These are phyloP conservation scores for Phacellophora camtschatica DNA, from an alignment of 30 jellyfish, hydroid and myxozoan genomes.

Conservation along the genomic window DNA sequence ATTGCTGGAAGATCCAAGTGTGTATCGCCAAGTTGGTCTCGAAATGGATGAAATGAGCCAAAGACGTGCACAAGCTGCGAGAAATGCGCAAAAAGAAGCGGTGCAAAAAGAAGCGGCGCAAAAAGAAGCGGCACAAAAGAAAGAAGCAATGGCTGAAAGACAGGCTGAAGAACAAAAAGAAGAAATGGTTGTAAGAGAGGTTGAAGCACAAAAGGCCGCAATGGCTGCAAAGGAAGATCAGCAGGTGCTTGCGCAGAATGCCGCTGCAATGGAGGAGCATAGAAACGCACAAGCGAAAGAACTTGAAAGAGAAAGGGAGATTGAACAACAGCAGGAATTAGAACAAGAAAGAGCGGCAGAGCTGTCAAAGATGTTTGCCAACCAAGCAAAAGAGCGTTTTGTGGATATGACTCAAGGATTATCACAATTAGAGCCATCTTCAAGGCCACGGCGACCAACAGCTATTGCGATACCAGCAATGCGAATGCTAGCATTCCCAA, in stretches of 20 bases:
- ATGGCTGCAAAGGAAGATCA: constrained; percentile 37
- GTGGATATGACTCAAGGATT: neutral
- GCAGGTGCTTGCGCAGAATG: constrained; percentile 26
- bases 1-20: neutral
- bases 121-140: constrained; percentile 52
- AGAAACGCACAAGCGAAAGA: constrained; percentile 23
- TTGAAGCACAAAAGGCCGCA: too few relatives aligned
- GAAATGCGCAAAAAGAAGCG: constrained; percentile 44
- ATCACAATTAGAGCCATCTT: too few relatives aligned
- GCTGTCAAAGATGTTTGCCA: neutral
- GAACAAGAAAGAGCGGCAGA: constrained; percentile 7
- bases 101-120: constrained; percentile 38
- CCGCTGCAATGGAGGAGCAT: constrained; percentile 17
- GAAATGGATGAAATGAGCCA: constrained; percentile 5
- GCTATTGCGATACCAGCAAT: neutral
- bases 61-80: constrained; percentile 42
- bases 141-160: constrained; percentile 38
- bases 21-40: constrained; percentile 1
- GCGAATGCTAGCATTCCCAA: neutral
- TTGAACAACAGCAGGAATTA: neutral
- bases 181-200: constrained; percentile 30
- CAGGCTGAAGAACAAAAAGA: constrained; percentile 40
- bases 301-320: neutral
- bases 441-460: neutral
- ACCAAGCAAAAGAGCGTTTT: neutral